These are phyloP conservation scores for Dione vanillae DNA, from an alignment of 2,888 invertebrate species.

Conservation along the genomic window DNA sequence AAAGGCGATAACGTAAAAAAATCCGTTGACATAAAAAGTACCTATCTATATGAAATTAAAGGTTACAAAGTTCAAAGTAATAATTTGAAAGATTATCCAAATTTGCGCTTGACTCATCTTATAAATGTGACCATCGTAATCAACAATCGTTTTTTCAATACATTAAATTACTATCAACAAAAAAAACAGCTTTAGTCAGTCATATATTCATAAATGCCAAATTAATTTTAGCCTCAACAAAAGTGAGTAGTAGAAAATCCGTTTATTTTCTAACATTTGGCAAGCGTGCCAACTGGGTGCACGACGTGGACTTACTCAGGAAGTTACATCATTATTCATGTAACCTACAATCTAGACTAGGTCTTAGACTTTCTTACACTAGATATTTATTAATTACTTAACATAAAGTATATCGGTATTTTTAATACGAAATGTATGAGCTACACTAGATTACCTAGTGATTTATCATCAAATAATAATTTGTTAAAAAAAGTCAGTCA, in stretches of 20 bases:
- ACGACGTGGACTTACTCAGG: constrained; percentile 55
- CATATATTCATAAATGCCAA: constrained; percentile 31
- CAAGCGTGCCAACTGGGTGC: constrained; percentile 57
- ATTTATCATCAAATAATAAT: too few species aligned
- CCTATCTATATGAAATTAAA: neutral
- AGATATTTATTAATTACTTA: neutral
- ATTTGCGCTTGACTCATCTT: neutral
- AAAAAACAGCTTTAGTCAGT: constrained; percentile 7
- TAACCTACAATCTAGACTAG: constrained; percentile 51
- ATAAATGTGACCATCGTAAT: neutral
- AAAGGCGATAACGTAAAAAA: too few species aligned
- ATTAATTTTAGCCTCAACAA: constrained; percentile 36
- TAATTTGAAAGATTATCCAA: neutral
- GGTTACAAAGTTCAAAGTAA: neutral
- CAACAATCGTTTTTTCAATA: neutral
- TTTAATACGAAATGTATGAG: too few species aligned
- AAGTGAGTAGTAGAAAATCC: constrained; percentile 27
- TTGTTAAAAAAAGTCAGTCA: neutral
- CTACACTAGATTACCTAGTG: too few species aligned
- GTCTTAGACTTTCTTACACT: constrained; percentile 35
- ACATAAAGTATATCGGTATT: neutral
- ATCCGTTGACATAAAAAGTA: too few species aligned
- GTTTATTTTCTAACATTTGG: constrained; percentile 49
- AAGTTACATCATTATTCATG: constrained; percentile 57
- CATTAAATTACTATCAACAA: neutral